A percentile compares a stretch with the other conserved stretches of the same genome.
phyloP scores from a whole-genome alignment of 2,113 vertebrate species.

The Nasalis larvatus region DNA sequence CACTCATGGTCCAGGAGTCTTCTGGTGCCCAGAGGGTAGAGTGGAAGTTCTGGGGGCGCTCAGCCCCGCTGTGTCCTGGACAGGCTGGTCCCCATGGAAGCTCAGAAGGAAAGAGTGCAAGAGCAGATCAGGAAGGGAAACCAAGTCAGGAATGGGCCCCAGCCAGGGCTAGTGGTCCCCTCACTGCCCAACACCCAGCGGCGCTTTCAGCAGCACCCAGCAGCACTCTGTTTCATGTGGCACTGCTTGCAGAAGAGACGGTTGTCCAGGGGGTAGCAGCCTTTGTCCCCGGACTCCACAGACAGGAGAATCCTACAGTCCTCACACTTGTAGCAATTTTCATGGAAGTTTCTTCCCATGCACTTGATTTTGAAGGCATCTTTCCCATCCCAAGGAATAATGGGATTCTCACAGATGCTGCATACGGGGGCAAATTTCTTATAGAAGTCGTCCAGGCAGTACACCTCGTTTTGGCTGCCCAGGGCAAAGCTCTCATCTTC shows the following conservation, averaged over 20 bases:
- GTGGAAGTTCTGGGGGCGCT: background rate
- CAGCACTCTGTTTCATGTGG: conserved; percentile 77
- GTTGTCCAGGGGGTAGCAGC: conserved; percentile 91
- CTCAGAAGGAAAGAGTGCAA: background rate
- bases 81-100: background rate
- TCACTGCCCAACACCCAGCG: accelerated
- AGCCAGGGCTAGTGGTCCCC: accelerated
- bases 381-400: conserved; percentile 87
- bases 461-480: conserved; percentile 89
- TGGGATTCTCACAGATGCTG: conserved; percentile 87
- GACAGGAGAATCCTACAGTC: conserved; percentile 88
- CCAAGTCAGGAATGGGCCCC: background rate
- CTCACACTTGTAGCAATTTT: conserved; percentile 95
- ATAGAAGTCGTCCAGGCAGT: conserved; percentile 95
- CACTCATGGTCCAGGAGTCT: background rate
- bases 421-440: conserved; percentile 93
- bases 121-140: background rate
- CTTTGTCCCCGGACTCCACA: conserved; percentile 89
- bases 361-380: conserved; percentile 94
- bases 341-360: conserved; percentile 91
- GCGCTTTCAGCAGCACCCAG: conserved; percentile 63
- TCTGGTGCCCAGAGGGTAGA: background rate
- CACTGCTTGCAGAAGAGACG: conserved; percentile 93
- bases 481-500: conserved; percentile 91
- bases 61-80: accelerated